Evolutionary conservation across 2,888 invertebrate genomes (phyloP).

Genomic region (Tenthredo distinguenda): DNA sequence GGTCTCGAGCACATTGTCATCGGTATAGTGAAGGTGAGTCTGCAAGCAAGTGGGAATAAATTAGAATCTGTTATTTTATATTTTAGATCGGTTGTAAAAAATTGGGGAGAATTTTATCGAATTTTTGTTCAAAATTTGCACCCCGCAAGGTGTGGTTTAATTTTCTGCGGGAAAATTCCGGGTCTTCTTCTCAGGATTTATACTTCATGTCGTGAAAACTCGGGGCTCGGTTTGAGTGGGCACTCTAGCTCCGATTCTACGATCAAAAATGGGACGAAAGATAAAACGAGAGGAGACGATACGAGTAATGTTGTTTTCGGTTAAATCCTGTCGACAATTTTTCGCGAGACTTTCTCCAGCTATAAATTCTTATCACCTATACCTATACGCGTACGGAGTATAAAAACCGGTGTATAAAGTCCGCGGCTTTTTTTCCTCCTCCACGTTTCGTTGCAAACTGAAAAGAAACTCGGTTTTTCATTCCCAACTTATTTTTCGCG

Average conservation of each 20-base stretch:
- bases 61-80: not conserved
- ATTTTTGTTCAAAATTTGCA: not conserved
- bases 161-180: not conserved
- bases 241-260: not conserved
- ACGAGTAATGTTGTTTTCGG: constrained; percentile 28
- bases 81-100: not conserved
- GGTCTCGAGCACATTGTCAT: constrained; percentile 97
- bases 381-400: not conserved
- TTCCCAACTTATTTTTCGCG: not conserved
- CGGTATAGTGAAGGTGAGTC: constrained; percentile 94
- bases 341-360: not conserved
- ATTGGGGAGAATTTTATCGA: not conserved
- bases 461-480: not conserved
- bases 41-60: not conserved
- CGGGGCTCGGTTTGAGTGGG: not conserved
- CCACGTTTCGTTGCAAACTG: not conserved
- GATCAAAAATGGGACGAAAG: constrained; percentile 10
- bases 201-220: constrained; percentile 10
- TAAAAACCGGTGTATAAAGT: not conserved
- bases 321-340: constrained; percentile 9
- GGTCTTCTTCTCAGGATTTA: not conserved
- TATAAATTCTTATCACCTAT: not conserved
- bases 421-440: no score
- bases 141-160: not conserved
- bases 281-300: not conserved